Conservation (phyloP, 2,113 vertebrate species). For the Pygoscelis adeliae region DNA sequence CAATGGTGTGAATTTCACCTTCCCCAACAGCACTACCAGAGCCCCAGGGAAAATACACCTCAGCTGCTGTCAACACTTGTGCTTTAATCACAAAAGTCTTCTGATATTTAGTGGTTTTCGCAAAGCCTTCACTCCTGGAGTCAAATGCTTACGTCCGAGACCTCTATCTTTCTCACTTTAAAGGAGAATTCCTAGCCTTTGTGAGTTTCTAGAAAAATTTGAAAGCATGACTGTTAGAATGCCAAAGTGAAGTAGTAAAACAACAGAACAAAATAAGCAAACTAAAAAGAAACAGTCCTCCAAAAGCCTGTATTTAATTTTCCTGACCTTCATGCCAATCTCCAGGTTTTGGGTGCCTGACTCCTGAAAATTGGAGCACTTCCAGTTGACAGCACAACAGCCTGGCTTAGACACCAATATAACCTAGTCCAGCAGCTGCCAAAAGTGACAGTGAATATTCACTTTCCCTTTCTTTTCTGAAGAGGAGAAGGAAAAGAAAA, state of each 20-base stretch:
- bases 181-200: background rate
- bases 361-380: background rate
- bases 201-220: background rate
- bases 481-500: background rate
- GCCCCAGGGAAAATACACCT: background rate
- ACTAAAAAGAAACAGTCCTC: background rate
- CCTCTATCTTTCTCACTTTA: background rate
- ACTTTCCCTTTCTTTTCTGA: background rate
- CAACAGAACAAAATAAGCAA: background rate
- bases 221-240: background rate
- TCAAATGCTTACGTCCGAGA: background rate
- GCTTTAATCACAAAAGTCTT: background rate
- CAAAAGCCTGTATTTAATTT: background rate
- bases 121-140: background rate
- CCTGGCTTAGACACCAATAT: background rate
- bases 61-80: background rate
- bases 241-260: background rate
- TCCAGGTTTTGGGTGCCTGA: slow-evolving; percentile 14
- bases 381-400: slow-evolving; percentile 9
- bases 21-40: background rate
- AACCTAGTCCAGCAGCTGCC: background rate
- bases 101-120: background rate
- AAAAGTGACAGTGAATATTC: background rate
- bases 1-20: background rate
- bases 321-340: background rate